Conservation (phyloP, 2,888 invertebrate genomes). For the Caenorhabditis sp. region DNA sequence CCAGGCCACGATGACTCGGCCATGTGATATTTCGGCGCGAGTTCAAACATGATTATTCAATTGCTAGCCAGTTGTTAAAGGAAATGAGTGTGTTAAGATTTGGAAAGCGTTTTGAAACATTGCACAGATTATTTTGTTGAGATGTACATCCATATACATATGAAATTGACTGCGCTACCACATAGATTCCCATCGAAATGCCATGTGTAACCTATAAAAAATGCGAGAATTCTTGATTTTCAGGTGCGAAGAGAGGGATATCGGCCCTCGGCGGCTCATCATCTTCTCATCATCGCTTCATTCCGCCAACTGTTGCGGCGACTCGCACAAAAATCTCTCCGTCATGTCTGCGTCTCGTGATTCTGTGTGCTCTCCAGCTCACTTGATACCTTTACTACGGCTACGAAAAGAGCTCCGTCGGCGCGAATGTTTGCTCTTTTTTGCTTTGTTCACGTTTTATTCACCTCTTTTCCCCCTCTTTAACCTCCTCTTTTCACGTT, state of each 20-base stretch:
- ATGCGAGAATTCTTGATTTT: neutral
- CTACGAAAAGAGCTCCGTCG: conserved; percentile 4
- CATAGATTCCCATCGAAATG: neutral
- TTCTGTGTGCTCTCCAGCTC: conserved; percentile 8
- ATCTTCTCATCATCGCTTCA: neutral
- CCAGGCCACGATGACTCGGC: conserved; percentile 1
- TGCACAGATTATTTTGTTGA: neutral
- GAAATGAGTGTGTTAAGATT: neutral
- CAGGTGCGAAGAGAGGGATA: conserved; percentile 20
- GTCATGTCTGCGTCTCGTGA: conserved; percentile 11
- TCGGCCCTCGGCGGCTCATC: neutral
- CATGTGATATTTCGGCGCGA: neutral
- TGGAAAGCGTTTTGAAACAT: neutral
- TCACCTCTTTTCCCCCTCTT: conserved; percentile 6
- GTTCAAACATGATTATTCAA: conserved; percentile 7
- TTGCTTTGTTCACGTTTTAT: conserved; percentile 17
- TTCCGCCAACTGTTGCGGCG: conserved; percentile 12
- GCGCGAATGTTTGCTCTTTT: conserved; percentile 47
- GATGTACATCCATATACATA: neutral
- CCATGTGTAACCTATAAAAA: neutral
- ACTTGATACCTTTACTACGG: conserved; percentile 35
- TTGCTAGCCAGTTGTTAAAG: no score
- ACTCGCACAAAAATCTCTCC: neutral
- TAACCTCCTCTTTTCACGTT: neutral
- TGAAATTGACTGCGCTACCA: neutral